These are phyloP conservation scores for Parus major DNA, from an alignment of 2,113 vertebrate genomes.

Conservation along the genomic window DNA sequence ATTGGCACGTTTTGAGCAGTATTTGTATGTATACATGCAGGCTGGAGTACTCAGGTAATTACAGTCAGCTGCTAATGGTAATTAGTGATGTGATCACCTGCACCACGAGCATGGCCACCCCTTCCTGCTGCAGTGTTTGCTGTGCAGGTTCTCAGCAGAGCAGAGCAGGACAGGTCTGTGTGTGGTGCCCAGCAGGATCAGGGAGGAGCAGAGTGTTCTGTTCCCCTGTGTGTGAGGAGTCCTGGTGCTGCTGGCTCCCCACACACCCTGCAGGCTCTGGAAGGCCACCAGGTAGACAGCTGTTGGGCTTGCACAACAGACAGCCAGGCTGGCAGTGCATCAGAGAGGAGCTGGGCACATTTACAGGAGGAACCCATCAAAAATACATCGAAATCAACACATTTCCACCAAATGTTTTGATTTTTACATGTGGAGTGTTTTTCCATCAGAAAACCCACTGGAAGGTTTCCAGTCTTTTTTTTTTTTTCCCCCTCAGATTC, in stretches of 20 bases:
- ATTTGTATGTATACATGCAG: background rate
- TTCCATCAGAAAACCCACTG: slow-evolving; percentile 6
- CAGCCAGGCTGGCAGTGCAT: background rate
- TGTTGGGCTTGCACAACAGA: background rate
- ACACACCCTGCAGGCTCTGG: background rate
- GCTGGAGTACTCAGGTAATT: background rate
- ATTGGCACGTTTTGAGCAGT: background rate
- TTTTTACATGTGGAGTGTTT: slow-evolving; percentile 30
- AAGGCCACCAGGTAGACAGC: slow-evolving; percentile 39
- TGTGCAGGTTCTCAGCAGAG: background rate
- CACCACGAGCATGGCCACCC: background rate
- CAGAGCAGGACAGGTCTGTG: background rate
- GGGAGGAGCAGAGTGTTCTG: background rate
- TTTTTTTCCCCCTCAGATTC: background rate
- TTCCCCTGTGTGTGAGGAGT: background rate
- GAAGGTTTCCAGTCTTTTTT: background rate
- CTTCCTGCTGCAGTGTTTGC: background rate
- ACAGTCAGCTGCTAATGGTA: background rate
- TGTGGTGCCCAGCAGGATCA: background rate
- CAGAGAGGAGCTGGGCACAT: background rate
- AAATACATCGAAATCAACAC: background rate
- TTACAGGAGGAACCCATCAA: slow-evolving; percentile 19
- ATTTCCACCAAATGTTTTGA: slow-evolving; percentile 6
- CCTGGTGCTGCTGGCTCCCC: background rate
- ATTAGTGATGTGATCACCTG: background rate